A percentile compares a stretch with the other conserved stretches of the same genome.
phyloP scores from a whole-genome alignment of 2,797 vertebrate species.

The Pagetopsis macropterus region DNA sequence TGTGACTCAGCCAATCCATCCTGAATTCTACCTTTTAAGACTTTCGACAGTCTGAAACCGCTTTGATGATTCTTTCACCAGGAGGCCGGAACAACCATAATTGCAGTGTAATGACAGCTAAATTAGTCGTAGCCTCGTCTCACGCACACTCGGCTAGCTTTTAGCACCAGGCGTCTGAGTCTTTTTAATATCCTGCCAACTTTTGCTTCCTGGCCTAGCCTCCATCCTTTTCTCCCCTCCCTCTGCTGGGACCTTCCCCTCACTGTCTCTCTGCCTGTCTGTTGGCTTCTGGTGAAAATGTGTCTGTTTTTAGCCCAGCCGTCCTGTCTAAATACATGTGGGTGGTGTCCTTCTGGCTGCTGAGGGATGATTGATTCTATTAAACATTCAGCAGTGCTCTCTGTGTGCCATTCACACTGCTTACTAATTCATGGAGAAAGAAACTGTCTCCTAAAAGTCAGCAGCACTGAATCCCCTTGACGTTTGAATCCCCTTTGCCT shows the following conservation, averaged over 20 bases:
- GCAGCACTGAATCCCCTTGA: conserved; percentile 21
- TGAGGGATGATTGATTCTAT: conserved; percentile 71
- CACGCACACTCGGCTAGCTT: conserved; percentile 15
- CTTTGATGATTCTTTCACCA: conserved; percentile 29
- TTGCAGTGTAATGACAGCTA: conserved; percentile 31
- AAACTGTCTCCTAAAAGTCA: conserved; percentile 43
- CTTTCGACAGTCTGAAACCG: conserved; percentile 1
- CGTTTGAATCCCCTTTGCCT: not conserved
- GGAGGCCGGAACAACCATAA: conserved; percentile 11
- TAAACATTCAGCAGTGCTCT: conserved; percentile 69
- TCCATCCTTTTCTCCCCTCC: conserved; percentile 21
- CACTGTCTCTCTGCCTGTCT: conserved; percentile 26
- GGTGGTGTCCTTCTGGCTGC: conserved; percentile 57
- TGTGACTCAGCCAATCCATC: conserved; percentile 13
- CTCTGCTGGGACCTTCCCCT: conserved; percentile 27
- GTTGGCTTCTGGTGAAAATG: conserved; percentile 45
- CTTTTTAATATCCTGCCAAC: conserved; percentile 57
- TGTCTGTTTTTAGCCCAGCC: conserved; percentile 52
- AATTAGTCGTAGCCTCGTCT: conserved; percentile 18
- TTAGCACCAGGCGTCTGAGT: conserved; percentile 27
- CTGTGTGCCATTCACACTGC: conserved; percentile 61
- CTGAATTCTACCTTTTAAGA: not conserved
- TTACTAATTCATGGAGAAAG: conserved; percentile 69
- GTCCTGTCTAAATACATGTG: conserved; percentile 54
- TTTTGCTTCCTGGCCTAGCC: conserved; percentile 25